Percentiles rank a stretch among this genome's conserved stretches.
phyloP scores from a whole-genome alignment of 2,888 invertebrate genomes.

The Nomada ruficornis region DNA sequence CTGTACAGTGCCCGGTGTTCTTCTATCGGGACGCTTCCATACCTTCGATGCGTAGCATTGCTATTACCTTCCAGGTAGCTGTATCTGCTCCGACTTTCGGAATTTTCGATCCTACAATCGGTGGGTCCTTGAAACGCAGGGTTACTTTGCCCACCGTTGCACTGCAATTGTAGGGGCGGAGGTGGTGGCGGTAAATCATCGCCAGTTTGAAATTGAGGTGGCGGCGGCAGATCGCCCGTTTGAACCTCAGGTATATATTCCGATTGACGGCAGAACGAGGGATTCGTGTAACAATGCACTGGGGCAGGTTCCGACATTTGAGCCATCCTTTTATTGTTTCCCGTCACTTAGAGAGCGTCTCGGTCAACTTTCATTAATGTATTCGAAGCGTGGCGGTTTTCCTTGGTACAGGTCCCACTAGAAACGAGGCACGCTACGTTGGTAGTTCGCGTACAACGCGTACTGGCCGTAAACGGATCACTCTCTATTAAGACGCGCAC shows the following conservation, averaged over 20 bases:
- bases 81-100: slow-evolving; percentile 69
- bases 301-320: slow-evolving; percentile 68
- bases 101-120: slow-evolving; percentile 29
- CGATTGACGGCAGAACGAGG: slow-evolving; percentile 92
- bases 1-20: slow-evolving; percentile 66
- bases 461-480: not conserved
- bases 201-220: slow-evolving; percentile 75
- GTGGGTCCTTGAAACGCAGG: slow-evolving; percentile 75
- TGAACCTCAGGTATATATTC: slow-evolving; percentile 86
- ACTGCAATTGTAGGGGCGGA: slow-evolving; percentile 74
- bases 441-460: slow-evolving; percentile 18
- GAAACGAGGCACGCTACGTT: slow-evolving; percentile 9
- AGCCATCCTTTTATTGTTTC: slow-evolving; percentile 49
- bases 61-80: slow-evolving; percentile 75
- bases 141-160: slow-evolving; percentile 77
- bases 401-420: not conserved
- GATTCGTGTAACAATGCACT: slow-evolving; percentile 90
- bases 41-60: slow-evolving; percentile 68
- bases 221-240: slow-evolving; percentile 84
- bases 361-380: slow-evolving; percentile 30
- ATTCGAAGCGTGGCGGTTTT: slow-evolving; percentile 7
- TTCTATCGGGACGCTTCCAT: slow-evolving; percentile 75
- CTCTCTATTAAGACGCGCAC: slow-evolving; percentile 32
- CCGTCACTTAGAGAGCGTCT: not conserved
- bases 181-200: slow-evolving; percentile 79